Evolutionary conservation across 2,888 invertebrate species (phyloP), one percentile per base, ranked within the genome.

Genomic region (Phyllotreta cruciferae): DNA sequence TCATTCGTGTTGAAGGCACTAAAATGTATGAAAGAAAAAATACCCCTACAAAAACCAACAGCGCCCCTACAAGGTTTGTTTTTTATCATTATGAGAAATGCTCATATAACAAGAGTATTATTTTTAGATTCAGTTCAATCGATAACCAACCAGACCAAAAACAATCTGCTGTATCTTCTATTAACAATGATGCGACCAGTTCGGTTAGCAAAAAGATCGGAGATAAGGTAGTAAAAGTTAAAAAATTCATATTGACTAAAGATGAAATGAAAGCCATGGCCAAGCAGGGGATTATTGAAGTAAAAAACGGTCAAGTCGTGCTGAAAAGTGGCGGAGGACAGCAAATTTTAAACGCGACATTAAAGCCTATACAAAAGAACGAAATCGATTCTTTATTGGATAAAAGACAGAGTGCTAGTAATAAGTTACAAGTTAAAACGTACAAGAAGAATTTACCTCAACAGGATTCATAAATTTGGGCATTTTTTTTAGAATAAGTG

Each of bases 211-310:
- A 84, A 84, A 85, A 85, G 77, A 83, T 87, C 14, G 88, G 87
- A 39, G 85, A 86, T 72, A 87, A 86, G 73, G 81, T 86, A 41
- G 86, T 88, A 0, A 85, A 86, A 71, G 87, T 89, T 7, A 87
- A 88, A 77, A 88, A 87, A 76, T 85, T 88, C 44, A 85, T 87
- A 1, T 85, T 89, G 83, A 87, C 88, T 6, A 88, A 88, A 78
- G 86, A 87, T 0, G 87, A 89, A 75, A 86, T 88, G 13, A 87
- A 86, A 67, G 85, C 84, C 4, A 87, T 89, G 86, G 84, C 87
- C 1, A 87, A 86, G 72, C 83, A 88, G 69, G 89, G 74, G 3
- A 71, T 74, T 45, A 56, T 74, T 7, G 72, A 73, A 55, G 63
- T 74, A 56, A 70, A 66, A 62, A 71, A 69, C 34, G 73, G 73